Evolutionary conservation across 2,797 vertebrate species (phyloP), one percentile per base, ranked within the genome.

Genomic region (Spea hammondii): DNA sequence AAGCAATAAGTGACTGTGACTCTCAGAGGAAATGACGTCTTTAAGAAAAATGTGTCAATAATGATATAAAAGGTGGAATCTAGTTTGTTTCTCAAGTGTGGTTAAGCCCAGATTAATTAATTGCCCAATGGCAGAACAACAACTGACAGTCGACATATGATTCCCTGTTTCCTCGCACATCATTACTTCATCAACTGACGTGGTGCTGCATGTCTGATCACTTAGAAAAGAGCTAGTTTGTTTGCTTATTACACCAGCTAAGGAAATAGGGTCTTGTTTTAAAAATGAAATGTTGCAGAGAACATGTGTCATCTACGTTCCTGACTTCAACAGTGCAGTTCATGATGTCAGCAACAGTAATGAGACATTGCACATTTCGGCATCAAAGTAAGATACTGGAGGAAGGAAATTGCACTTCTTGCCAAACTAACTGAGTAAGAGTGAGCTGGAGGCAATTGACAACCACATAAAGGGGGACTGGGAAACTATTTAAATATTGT

Each of bases 161-260:
- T 71, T 78, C 71, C 76, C 76, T 70, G 74, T 60, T 17, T 46
- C 49, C n/a, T 13, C 13, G 13, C 13, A 48, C 49, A 64, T 71
- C 48, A 54, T 53, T 12, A 14, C 12, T 71, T 54, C 48, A 71
- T 32, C 13, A 13, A 5, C 54, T 67, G 32, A 78, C 54, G 68
- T 71, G 57, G 51, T 51, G 57, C 48, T 51, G 13, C 13, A 45
- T 14, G 51, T 49, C 14, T 70, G 14, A 14, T 62, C 11, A 60
- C 53, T 69, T 68, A 69, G 45, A 62, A 12, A 8, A 45, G 12
- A 1, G 8, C 12, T 47, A 46, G 10, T 48, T 5, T 71, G 59
- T 78, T 78, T 71, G 76, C 76, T 70, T 78, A 78, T 78, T 78
- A 50, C 68, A 7, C 59, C 76, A 77, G 54, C 59, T 46, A 69